Percentiles rank a stretch among this genome's conserved stretches.
Conservation (phyloP, 2,797 vertebrate genomes). For the Botia kubotai region DNA sequence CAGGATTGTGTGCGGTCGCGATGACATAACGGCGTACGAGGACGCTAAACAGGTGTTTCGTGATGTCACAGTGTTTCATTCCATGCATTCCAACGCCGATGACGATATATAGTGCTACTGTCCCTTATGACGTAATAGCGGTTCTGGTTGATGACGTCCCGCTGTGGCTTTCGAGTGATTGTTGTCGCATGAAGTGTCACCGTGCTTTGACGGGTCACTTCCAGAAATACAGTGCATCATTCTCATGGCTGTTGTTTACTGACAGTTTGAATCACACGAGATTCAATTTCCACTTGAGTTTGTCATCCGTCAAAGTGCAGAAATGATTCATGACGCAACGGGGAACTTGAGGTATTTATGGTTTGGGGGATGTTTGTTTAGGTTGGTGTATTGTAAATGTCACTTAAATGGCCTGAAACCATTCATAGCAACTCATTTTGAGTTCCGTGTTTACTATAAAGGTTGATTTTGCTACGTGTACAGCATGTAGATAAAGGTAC, state of each 20-base stretch:
- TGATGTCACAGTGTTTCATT: background rate
- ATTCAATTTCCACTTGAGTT: background rate
- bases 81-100: constrained; percentile 7
- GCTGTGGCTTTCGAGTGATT: background rate
- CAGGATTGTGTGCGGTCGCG: background rate
- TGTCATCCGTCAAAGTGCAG: background rate
- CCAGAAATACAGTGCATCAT: background rate
- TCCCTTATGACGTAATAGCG: constrained; percentile 23
- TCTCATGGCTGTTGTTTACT: background rate
- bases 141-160: background rate
- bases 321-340: constrained; percentile 2
- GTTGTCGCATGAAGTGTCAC: background rate
- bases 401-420: background rate
- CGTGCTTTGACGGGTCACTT: constrained; percentile 23
- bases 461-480: background rate
- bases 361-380: background rate
- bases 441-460: background rate
- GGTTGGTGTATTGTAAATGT: background rate
- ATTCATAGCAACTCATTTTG: background rate
- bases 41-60: constrained; percentile 39
- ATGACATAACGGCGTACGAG: constrained; percentile 25
- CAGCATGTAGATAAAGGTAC: background rate
- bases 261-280: background rate
- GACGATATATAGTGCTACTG: background rate
- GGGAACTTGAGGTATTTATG: constrained; percentile 22